A percentile compares a stretch with the other conserved stretches of the same genome.
Conservation (phyloP, 2,797 vertebrate species). For the Uromys caudimaculatus region DNA sequence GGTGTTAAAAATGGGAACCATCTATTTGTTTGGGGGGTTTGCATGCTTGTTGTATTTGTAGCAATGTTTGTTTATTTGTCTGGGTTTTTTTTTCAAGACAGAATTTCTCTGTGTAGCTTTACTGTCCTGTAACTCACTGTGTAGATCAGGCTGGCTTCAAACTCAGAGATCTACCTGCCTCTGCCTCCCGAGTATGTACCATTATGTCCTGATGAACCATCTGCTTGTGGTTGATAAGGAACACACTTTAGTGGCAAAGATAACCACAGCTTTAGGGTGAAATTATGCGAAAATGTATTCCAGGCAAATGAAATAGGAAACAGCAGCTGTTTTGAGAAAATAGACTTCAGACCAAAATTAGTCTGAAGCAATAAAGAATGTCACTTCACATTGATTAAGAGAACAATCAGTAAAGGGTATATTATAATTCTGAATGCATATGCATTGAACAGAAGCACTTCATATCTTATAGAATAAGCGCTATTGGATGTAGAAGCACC, state of each 20-base stretch:
- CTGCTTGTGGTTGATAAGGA: not conserved
- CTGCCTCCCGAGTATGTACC: not conserved
- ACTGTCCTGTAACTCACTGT: not conserved
- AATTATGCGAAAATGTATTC: not conserved
- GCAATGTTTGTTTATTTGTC: not conserved
- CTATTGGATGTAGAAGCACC: not conserved
- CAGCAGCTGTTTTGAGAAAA: not conserved
- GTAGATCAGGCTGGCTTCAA: too few species aligned
- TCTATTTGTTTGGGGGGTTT: not conserved
- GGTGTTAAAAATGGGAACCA: not conserved
- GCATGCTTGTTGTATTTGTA: not conserved
- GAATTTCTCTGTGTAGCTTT: not conserved
- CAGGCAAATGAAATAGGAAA: not conserved
- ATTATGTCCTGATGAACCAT: not conserved
- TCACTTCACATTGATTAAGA: not conserved
- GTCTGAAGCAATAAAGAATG: not conserved
- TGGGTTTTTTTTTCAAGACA: not conserved
- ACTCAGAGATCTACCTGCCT: not conserved
- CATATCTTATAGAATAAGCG: not conserved
- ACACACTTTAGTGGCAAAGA: not conserved
- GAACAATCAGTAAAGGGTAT: too few species aligned
- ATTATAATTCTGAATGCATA: not conserved
- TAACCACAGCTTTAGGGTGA: not conserved
- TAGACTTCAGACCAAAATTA: not conserved
- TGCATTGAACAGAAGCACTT: not conserved